Evolutionary conservation across 2,797 vertebrate species (phyloP), one percentile per base, ranked within the genome.

Genomic region (Neosilurus hyrtlii): DNA sequence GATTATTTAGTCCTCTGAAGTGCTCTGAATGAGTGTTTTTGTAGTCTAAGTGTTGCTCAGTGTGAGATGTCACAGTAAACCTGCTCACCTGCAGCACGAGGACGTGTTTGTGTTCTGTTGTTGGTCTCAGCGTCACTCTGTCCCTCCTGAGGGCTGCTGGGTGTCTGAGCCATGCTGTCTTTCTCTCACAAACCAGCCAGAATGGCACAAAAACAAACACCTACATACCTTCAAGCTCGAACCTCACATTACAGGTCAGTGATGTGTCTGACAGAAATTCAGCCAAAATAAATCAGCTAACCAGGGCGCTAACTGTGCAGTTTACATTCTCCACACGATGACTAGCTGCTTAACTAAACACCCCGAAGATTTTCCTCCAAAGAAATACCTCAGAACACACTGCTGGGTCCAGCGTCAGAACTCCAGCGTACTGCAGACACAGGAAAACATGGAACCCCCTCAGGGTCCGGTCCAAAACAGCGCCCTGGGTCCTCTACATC

Each of bases 91-190:
- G 82, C 59, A 79, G n/a, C 18, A 26, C 79, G 68, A 59, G 66
- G 56, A 10, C 59, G 62, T 66, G 73, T 24, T 57, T 84, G 72
- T 9, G 30, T 66, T 43, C 85, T 73, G 37, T 70, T 85, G 51
- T 65, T 78, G 68, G 73, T 14, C 51, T 85, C 87, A 51, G 54
- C 76, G 24, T 80, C 66, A 73, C 35, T 89, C 56, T 87, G 86
- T 61, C 37, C 83, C 20, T 89, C 88, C 59, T 82, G 81, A 43
- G 83, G 62, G 65, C 51, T 88, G 4, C 78, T 66, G 26, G 75
- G 82, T 7, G 76, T 56, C 71, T 88, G 86, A 61, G 90, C 87
- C 91, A 92, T 92, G 81, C 72, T 70, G 20, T 51, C 78, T 26
- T 68, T 57, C 54, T 26, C 22, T 52, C 63, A 66, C 51, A 56